Base-by-base conservation (phyloP, 1,140 invertebrate genomes). In the Drosophila setifemur region DNA sequence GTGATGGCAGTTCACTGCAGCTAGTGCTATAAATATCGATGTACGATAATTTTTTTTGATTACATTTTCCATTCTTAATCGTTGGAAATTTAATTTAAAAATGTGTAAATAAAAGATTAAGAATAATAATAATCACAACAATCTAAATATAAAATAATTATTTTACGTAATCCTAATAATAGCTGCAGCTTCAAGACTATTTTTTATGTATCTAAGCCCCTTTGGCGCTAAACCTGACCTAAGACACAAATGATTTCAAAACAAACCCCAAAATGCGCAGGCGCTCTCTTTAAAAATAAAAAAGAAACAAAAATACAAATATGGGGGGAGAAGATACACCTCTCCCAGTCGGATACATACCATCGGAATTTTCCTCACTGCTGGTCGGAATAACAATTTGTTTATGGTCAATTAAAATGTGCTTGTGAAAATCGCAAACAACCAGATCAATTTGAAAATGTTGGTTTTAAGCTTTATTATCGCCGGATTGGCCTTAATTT, bases 301-400 rank as follows among this genome's bases (percentile, higher is more conserved):
- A 61, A 44, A 61, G 28, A 7, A 19, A 19, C 16, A 52, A 19
- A 37, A 37, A 37, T 9, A 18, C 19, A 16, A n/a, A n/a, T n/a
- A n/a, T n/a, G n/a, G n/a, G 11, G n/a, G 25, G n/a, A 40, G 43
- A n/a, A 40, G 4, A 26, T 49, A 8, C 19, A 18, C 21, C 58
- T 42, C 74, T 54, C 39, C 35, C 37, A 55, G 12, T 29, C 35
- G 54, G 75, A 85, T 83, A 83, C 81, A 85, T 71, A 85, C 79
- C 54, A 37, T 35, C 31, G 35, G 49, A 73, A 73, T 82, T 83
- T 83, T 63, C 44, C n/a, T 12, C 26, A 40, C 29, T 33, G 52
- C 23, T 47, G 31, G 33, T 8, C 40, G 14, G 42, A 64, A 31
- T 25, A 44, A 61, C 8, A 26, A 58, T 29, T 49, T 66, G 58